Base-by-base conservation (phyloP, 2,888 invertebrate genomes). In the Orthosia gothica region DNA sequence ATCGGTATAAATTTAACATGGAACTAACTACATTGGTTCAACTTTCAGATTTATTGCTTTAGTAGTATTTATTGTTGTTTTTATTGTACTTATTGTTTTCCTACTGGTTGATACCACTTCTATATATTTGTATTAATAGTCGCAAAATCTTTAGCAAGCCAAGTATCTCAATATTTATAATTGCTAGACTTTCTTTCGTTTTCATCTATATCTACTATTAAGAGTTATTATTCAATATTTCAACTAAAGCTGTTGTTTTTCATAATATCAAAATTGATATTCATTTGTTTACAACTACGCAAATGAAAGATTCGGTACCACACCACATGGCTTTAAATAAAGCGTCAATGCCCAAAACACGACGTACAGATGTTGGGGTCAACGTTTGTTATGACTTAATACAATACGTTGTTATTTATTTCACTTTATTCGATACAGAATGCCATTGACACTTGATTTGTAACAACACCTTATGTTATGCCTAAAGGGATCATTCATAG, bases 391-490 rank as follows among this genome's bases (percentile, higher is more conserved):
- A 73, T 83, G 69, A 79, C 49, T 70, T 61, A 71, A 71, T 77
- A 47, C 13, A 49, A 20, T 5, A 59, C 55, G 50, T 58, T 68
- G 57, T 75, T 85, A 66, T 70, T 75, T 85, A 66, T 70, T 74
- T 59, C n/a, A 65, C 54, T 68, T 59, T 23, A 64, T 57, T 66
- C 55, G 15, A 58, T 66, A 58, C 59, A 49, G 18, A 69, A 50
- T 70, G 86, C 67, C 82, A 79, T 72, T 79, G 81, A 83, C 81
- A 77, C 72, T 69, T 58, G 45, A 52, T 73, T 57, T 18, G 62
- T 62, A 76, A 79, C 70, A 83, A 78, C 74, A 73, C n/a, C 23
- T 58, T 69, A 55, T 70, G 62, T 79, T 59, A 67, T 72, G 54
- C 65, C 50, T 74, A 65, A 55, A 67, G 61, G 40, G 61, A 63